A percentile compares a stretch with the other conserved stretches of the same genome.
phyloP scores from a whole-genome alignment of 2,797 vertebrate genomes.

The Esox lucius region DNA sequence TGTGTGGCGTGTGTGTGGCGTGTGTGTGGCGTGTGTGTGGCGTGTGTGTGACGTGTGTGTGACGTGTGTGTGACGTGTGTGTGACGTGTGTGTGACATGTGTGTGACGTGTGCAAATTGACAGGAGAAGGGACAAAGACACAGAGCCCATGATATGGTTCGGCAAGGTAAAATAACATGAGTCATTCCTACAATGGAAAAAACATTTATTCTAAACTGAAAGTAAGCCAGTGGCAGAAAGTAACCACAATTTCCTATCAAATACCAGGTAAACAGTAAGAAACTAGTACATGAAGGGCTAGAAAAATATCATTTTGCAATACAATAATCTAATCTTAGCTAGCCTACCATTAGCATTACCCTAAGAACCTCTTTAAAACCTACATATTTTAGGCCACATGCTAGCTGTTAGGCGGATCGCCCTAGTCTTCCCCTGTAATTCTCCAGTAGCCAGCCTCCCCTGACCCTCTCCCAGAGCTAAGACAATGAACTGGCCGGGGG shows the following conservation, averaged over 20 bases:
- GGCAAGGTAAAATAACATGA: background rate
- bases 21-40: background rate
- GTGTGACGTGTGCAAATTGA: background rate
- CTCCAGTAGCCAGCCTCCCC: constrained; percentile 9
- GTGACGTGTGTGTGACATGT: background rate
- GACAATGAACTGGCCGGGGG: constrained; percentile 38
- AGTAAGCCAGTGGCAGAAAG: background rate
- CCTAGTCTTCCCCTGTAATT: constrained; percentile 23
- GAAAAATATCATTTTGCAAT: no score
- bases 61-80: background rate
- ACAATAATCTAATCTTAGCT: constrained; percentile 11
- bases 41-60: background rate
- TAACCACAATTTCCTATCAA: background rate
- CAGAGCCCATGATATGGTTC: background rate
- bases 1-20: background rate
- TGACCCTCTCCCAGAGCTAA: constrained; percentile 18
- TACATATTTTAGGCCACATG: constrained; percentile 31
- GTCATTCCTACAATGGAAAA: background rate
- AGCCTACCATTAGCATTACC: constrained; percentile 17
- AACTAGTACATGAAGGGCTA: background rate
- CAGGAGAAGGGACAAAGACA: background rate
- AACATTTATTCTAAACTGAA: background rate
- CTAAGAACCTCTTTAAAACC: constrained; percentile 32
- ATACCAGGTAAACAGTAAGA: background rate
- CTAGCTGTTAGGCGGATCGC: constrained; percentile 6